Percentiles rank a stretch among this genome's conserved stretches.
Evolutionary conservation across 2,797 vertebrate genomes (phyloP).

Genomic region (Gymnothorax javanicus): DNA sequence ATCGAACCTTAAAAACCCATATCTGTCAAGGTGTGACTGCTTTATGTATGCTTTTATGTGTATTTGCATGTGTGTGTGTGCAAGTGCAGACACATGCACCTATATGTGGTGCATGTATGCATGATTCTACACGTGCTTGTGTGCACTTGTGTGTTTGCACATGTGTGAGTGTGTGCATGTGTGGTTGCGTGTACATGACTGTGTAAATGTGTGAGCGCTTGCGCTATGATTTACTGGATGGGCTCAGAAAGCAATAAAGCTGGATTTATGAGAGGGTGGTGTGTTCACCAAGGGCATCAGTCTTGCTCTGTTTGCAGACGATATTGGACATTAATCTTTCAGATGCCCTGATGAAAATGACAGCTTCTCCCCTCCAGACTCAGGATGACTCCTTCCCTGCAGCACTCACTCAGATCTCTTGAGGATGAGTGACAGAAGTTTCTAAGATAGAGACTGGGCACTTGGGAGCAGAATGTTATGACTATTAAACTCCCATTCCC

Average conservation of each 20-base stretch:
- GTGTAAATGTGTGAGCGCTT: slow-evolving; percentile 16
- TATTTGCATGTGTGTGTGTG: not conserved
- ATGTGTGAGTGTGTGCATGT: not conserved
- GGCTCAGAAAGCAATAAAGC: slow-evolving; percentile 28
- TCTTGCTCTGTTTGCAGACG: not conserved
- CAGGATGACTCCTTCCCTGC: not conserved
- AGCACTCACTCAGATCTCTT: not conserved
- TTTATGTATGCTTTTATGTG: too few relatives aligned
- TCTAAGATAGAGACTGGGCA: not conserved
- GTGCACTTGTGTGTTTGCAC: too few relatives aligned
- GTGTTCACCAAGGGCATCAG: not conserved
- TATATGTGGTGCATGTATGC: not conserved
- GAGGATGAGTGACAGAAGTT: not conserved
- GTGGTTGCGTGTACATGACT: slow-evolving; percentile 18
- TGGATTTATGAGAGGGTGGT: not conserved
- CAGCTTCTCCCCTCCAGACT: not conserved
- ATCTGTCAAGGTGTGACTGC: too few relatives aligned
- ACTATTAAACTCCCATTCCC: too few relatives aligned
- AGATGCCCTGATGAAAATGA: not conserved
- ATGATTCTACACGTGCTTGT: too few relatives aligned
- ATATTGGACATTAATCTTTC: not conserved
- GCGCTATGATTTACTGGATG: slow-evolving; percentile 2
- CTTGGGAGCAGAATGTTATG: not conserved
- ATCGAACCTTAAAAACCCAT: too few relatives aligned
- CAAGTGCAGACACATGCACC: not conserved